Evolutionary conservation across 2,113 vertebrate species (phyloP).

Genomic region (Atractosteus spatula): DNA sequence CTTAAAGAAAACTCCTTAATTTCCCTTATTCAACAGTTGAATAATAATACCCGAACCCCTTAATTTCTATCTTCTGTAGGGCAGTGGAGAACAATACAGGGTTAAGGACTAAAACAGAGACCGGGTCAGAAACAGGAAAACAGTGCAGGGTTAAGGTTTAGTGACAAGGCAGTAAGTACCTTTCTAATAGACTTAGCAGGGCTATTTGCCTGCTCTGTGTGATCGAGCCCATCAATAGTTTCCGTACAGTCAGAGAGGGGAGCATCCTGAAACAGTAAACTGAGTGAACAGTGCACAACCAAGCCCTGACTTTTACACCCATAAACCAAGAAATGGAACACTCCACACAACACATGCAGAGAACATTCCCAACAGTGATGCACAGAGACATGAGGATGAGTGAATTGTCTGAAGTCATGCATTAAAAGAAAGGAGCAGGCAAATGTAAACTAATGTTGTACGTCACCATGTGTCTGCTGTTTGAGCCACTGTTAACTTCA

Average conservation of each 20-base stretch:
- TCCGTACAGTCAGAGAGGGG: conserved; percentile 99
- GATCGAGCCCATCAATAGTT: conserved; percentile 96
- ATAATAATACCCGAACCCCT: too few species aligned
- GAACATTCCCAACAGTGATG: conserved; percentile 33
- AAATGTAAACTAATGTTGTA: too few species aligned
- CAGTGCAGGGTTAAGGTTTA: conserved; percentile 14
- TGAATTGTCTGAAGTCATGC: conserved; percentile 57
- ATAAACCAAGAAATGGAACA: conserved; percentile 31
- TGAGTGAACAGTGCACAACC: conserved; percentile 80
- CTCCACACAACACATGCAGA: conserved; percentile 66
- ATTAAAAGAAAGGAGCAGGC: conserved; percentile 14
- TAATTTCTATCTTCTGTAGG: too few species aligned
- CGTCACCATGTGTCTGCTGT: too few species aligned
- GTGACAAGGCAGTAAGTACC: conserved; percentile 80
- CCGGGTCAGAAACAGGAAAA: conserved; percentile 40
- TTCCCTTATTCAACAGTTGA: too few species aligned
- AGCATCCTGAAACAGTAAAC: conserved; percentile 97
- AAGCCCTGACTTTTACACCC: conserved; percentile 52
- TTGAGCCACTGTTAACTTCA: too few species aligned
- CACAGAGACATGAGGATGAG: conserved; percentile 31
- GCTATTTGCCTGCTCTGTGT: conserved; percentile 92
- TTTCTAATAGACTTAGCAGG: conserved; percentile 97
- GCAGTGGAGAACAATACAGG: neutral
- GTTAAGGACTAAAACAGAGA: conserved; percentile 22
- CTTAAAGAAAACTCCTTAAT: too few species aligned